Percentiles rank a stretch among this genome's conserved stretches.
These are phyloP conservation scores for Seira ritae DNA, from an alignment of 2,888 invertebrate genomes.

Conservation along the genomic window DNA sequence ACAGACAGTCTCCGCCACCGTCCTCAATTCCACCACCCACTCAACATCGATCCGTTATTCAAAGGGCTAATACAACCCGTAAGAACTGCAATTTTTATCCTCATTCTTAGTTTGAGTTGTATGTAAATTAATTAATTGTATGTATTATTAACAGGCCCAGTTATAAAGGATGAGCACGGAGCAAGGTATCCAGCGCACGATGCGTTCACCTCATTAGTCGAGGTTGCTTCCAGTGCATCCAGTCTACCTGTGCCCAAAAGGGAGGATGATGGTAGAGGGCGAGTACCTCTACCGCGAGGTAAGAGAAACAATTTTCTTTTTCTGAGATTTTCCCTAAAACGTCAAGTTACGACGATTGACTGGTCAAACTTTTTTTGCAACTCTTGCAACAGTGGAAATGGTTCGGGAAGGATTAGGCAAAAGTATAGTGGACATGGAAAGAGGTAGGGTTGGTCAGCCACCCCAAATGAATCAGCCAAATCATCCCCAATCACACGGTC, in stretches of 20 bases:
- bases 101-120: too few species aligned
- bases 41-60: slow-evolving; percentile 83
- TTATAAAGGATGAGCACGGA: slow-evolving; percentile 69
- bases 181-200: slow-evolving; percentile 79
- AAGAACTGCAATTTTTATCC: slow-evolving; percentile 38
- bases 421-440: slow-evolving; percentile 72
- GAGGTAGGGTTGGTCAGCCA: slow-evolving; percentile 66
- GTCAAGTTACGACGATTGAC: too few species aligned
- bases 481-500: slow-evolving; percentile 37
- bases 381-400: slow-evolving; percentile 68
- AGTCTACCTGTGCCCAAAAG: slow-evolving; percentile 86
- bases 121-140: not conserved
- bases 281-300: slow-evolving; percentile 72
- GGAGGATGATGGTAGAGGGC: slow-evolving; percentile 69
- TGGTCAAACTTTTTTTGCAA: not conserved
- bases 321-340: too few species aligned
- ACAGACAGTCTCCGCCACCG: slow-evolving; percentile 76
- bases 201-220: slow-evolving; percentile 90
- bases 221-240: slow-evolving; percentile 93
- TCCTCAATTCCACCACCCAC: slow-evolving; percentile 73
- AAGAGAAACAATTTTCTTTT: not conserved
- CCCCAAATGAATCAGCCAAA: slow-evolving; percentile 65
- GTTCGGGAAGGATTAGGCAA: slow-evolving; percentile 73
- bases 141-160: slow-evolving; percentile 48
- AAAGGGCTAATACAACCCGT: slow-evolving; percentile 75